Base-by-base conservation (phyloP, 2,797 vertebrate genomes). In the Peromyscus eremicus region DNA sequence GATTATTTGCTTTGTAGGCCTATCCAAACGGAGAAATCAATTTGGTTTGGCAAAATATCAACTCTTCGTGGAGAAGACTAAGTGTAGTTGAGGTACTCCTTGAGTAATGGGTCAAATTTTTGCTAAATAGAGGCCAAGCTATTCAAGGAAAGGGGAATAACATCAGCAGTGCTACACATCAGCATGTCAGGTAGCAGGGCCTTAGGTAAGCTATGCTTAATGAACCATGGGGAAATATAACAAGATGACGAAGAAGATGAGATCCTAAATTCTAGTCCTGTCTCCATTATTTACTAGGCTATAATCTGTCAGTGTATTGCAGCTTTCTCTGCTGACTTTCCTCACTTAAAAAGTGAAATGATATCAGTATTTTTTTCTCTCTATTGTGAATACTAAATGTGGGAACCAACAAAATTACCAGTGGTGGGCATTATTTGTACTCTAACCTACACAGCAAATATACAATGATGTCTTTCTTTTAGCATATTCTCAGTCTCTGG, bases 1-100 rank as follows among this genome's bases (percentile, higher is more conserved):
- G 82, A 93, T 95, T 34, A 85, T 89, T 94, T 96, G 57, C 46
- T 95, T 66, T 92, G 4, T 80, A 79, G 29, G 89, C 80, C n/a
- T 89, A 13, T 92, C 43, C 91, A 40, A 83, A 96, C 89, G 16
- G 83, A 17, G 43, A 92, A 49, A 76, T 81, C n/a, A 62, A 0
- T 73, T 57, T 93, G 37, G 64, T 94, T 70, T 93, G 86, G 12
- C 94, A 57, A 96, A 95, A 86, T 96, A 81, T 40, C 4, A 75
- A 84, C 10, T 25, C 55, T 94, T 91, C 75, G 4, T 57, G 11
- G 79, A 76, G n/a, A 90, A 97, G 27, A 29, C 62, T 66, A 68
- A 70, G 6, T 80, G 12, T 27, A 84, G 19, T 73, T 9, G 9
- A 88, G 40, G 49, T 95, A 68, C 70, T 85, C 49, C 2, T 71